A percentile compares a stretch with the other conserved stretches of the same genome.
Conservation (phyloP, 2,797 vertebrate genomes). For the Acrossocheilus wenchowensis region DNA sequence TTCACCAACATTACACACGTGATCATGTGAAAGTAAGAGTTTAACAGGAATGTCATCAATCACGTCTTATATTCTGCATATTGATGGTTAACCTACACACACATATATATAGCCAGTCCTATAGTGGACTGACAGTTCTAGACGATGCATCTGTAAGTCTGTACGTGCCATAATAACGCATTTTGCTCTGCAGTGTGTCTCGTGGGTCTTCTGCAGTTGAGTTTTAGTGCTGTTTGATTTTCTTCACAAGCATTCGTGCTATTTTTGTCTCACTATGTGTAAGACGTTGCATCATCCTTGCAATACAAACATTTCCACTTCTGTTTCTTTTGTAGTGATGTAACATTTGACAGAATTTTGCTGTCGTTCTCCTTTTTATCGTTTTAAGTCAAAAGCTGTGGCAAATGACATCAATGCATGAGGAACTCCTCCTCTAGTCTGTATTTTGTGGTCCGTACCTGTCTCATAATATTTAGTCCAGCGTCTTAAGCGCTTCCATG, state of each 20-base stretch:
- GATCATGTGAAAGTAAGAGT: background rate
- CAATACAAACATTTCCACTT: background rate
- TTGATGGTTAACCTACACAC: background rate
- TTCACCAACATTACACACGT: conserved; percentile 49
- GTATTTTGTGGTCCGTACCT: background rate
- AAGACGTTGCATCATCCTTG: background rate
- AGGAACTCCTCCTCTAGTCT: conserved; percentile 19
- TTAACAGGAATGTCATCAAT: background rate
- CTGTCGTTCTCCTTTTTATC: background rate
- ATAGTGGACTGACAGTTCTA: background rate
- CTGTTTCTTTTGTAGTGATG: background rate
- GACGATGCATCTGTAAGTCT: background rate
- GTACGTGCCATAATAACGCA: background rate
- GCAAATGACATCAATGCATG: background rate
- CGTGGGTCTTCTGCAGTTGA: too few species aligned
- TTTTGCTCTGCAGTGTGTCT: background rate
- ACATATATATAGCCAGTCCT: background rate
- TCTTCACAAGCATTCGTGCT: background rate
- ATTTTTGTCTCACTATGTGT: background rate
- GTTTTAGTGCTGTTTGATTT: conserved; percentile 1
- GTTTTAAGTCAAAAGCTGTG: conserved; percentile 13
- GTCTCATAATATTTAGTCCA: background rate
- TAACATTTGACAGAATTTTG: background rate
- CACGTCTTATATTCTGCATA: background rate
- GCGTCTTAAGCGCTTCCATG: background rate